Conservation (phyloP, 2,797 vertebrate species). For the Borostomias antarcticus region DNA sequence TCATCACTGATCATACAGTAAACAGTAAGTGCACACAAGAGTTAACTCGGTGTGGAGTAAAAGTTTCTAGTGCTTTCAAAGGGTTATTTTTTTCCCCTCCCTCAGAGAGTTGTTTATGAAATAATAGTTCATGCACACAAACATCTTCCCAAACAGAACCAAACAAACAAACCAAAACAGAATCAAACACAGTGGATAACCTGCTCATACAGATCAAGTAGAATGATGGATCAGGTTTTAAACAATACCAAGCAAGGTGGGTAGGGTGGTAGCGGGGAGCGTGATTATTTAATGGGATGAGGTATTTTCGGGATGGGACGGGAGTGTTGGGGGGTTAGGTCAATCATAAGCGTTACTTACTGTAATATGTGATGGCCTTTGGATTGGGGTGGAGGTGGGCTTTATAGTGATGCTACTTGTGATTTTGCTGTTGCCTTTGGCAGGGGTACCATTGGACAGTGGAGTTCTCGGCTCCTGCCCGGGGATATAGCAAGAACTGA, state of each 20-base stretch:
- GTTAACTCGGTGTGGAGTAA: slow-evolving; percentile 82
- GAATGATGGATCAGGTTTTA: slow-evolving; percentile 64
- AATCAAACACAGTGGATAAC: slow-evolving; percentile 56
- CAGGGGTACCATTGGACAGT: slow-evolving; percentile 80
- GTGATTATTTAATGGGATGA: not conserved
- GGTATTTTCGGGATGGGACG: slow-evolving; percentile 5
- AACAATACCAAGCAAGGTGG: slow-evolving; percentile 27
- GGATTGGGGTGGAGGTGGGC: slow-evolving; percentile 89
- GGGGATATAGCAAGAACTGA: slow-evolving; percentile 76
- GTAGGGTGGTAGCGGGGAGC: not conserved
- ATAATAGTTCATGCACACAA: slow-evolving; percentile 83
- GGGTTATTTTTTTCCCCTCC: slow-evolving; percentile 40
- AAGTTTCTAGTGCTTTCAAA: slow-evolving; percentile 68
- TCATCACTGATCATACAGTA: slow-evolving; percentile 82
- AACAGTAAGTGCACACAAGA: slow-evolving; percentile 94
- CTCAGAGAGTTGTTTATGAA: slow-evolving; percentile 21
- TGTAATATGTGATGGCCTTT: slow-evolving; percentile 96
- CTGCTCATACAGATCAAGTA: slow-evolving; percentile 59
- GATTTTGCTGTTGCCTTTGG: slow-evolving; percentile 90
- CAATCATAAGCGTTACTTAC: slow-evolving; percentile 97
- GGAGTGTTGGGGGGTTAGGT: slow-evolving; percentile 57
- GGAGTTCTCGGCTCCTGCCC: slow-evolving; percentile 87
- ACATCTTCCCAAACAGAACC: slow-evolving; percentile 75
- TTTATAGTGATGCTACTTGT: slow-evolving; percentile 98
- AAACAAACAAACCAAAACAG: slow-evolving; percentile 71